These are phyloP conservation scores for Tachuris rubrigastra DNA, from an alignment of 2,113 vertebrate species.

Conservation along the genomic window DNA sequence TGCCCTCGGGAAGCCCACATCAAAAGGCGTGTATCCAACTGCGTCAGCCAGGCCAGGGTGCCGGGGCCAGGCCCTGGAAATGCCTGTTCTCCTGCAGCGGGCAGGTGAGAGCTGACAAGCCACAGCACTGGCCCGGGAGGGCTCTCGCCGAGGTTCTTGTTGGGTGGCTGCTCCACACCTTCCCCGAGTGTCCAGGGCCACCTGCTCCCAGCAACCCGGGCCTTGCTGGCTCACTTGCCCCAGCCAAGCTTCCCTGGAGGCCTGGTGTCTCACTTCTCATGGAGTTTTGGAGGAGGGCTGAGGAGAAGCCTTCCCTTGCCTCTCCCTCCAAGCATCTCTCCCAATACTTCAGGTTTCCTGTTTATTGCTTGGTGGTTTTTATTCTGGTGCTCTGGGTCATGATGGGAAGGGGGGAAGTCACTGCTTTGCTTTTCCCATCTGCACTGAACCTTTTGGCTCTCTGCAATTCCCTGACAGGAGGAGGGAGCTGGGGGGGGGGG, in stretches of 20 bases:
- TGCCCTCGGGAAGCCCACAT: neutral
- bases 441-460: neutral
- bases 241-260: neutral
- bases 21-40: neutral
- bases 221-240: rapidly evolving
- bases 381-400: neutral
- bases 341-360: neutral
- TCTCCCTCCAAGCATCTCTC: neutral
- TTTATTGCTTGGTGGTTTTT: neutral
- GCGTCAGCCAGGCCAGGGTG: neutral
- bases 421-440: neutral
- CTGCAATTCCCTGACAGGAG: neutral
- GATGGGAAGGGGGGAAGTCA: neutral
- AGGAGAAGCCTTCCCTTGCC: neutral
- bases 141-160: neutral
- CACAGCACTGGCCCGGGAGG: neutral
- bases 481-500: rapidly evolving
- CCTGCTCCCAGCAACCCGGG: neutral
- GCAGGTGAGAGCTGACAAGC: neutral
- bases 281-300: neutral
- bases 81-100: neutral
- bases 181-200: rapidly evolving
- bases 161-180: neutral
- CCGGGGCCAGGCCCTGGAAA: neutral
- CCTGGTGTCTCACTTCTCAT: neutral